These are phyloP conservation scores for Otolemur garnettii DNA, from an alignment of 2,113 vertebrate genomes.

Conservation along the genomic window DNA sequence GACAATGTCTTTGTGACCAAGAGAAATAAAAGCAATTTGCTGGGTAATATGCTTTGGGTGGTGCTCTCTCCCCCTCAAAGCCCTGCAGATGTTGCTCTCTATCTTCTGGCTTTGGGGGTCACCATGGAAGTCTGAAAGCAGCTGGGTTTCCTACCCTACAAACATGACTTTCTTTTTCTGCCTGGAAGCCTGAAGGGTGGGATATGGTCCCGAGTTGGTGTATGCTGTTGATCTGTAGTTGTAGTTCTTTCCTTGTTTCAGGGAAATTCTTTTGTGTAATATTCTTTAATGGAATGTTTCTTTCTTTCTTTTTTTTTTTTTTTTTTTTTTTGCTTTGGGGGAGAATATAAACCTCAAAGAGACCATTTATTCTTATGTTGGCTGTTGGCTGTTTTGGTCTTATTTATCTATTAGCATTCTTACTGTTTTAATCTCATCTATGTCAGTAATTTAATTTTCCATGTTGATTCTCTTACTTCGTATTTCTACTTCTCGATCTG, in stretches of 20 bases:
- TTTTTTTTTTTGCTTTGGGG: neutral
- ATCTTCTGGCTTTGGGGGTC: neutral
- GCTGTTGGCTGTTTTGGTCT: neutral
- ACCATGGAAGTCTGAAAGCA: neutral
- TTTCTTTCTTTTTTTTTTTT: too few species aligned
- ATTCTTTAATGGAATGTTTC: neutral
- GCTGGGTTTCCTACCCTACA: neutral
- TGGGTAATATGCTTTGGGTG: neutral
- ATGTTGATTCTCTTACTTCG: neutral
- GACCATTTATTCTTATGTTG: neutral
- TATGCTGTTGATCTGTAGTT: neutral
- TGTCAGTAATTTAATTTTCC: conserved; percentile 8
- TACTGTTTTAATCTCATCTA: neutral
- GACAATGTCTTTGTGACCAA: neutral
- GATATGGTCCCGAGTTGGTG: fast-evolving
- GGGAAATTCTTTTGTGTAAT: neutral
- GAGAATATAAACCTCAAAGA: neutral
- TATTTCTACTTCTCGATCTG: neutral
- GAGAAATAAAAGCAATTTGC: neutral
- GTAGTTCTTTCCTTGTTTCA: conserved; percentile 10
- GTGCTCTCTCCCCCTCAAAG: neutral
- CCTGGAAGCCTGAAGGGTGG: neutral
- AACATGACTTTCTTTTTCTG: neutral
- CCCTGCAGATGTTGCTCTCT: neutral
- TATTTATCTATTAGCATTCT: neutral